Evolutionary conservation across 2,113 vertebrate genomes (phyloP), one percentile per base, ranked within the genome.

Genomic region (Sialia sialis): DNA sequence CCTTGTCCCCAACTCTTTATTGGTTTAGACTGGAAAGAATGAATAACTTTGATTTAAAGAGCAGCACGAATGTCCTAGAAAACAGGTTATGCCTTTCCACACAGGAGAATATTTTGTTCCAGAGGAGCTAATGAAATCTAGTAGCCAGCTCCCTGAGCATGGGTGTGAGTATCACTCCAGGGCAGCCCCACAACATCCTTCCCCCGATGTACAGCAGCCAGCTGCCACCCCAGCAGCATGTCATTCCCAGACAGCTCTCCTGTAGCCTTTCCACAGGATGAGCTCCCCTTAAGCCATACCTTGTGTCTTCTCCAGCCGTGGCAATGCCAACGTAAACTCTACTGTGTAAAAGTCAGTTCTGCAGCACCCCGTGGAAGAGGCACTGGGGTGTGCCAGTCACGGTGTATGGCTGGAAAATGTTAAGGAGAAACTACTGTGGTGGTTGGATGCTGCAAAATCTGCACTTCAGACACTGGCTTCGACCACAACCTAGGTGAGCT

Each of bases 151-250:
- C 43, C 30, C 34, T 14, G 43, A 54, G 25, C 10, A 19, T 0
- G 0, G 20, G 22, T 36, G 8, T 15, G 43, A 77, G 80, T 29
- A 15, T 11, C 0, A 0, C 4, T 62, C 10, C 8, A 6, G 21
- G n/a, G 48, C 63, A 91, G 38, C 51, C 54, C n/a, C 3, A 1
- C 29, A 41, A 4, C 8, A 1, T 39, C 41, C 10, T 54, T 44
- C 8, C 34, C 11, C 25, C 26, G 72, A 8, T 22, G 21, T 36
- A 36, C 1, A 0, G 27, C 17, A 16, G 43, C 10, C 75, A 67
- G 58, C 52, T 69, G 44, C 62, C 26, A 14, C 39, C 38, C 10
- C n/a, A 1, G 32, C 41, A 1, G 32, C 41, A 1, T 8, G 18
- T 16, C 1, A 1, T 51, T 70, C 59, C 59, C 54, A 63, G 44